These are phyloP conservation scores for Trachops cirrhosus DNA, from an alignment of 2,797 vertebrate species.

Conservation along the genomic window DNA sequence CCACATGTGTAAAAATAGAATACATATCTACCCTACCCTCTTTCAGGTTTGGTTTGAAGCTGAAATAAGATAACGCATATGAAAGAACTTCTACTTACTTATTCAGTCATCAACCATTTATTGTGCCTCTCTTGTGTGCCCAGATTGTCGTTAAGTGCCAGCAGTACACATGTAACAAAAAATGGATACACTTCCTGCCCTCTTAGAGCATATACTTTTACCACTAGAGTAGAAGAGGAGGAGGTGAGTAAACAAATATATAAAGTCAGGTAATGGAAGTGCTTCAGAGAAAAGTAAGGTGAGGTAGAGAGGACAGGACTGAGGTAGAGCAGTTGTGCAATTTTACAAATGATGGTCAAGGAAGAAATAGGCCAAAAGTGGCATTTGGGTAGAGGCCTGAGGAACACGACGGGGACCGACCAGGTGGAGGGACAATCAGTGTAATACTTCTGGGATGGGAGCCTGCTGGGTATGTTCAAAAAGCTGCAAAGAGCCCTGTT, in stretches of 20 bases:
- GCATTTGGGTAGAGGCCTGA: background rate
- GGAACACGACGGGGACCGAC: background rate
- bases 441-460: no score
- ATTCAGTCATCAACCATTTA: background rate
- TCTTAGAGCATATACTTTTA: background rate
- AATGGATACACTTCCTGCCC: background rate
- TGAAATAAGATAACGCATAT: background rate
- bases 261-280: background rate
- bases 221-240: background rate
- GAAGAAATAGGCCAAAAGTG: background rate
- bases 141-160: background rate
- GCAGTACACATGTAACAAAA: background rate
- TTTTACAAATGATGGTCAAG: background rate
- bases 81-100: background rate
- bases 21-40: background rate
- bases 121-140: background rate
- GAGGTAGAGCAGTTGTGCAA: background rate
- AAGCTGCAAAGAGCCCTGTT: background rate
- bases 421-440: background rate
- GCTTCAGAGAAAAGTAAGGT: background rate
- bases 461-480: background rate
- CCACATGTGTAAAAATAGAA: background rate
- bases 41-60: slow-evolving; percentile 5
- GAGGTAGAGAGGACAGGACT: background rate
- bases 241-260: background rate